Evolutionary conservation across 2,113 vertebrate species (phyloP).

Genomic region (Corythaeola cristata): DNA sequence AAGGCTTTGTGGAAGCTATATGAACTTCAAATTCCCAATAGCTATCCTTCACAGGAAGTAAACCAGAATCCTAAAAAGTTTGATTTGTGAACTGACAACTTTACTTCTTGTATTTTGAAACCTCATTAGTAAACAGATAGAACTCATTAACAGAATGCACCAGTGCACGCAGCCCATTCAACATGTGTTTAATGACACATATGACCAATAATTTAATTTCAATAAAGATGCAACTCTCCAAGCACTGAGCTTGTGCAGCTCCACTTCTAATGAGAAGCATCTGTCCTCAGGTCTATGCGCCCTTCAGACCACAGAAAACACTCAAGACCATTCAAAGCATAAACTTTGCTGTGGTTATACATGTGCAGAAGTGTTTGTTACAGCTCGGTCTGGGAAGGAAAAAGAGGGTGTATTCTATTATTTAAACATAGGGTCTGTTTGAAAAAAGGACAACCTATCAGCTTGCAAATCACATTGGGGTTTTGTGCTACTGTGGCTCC

Average conservation of each 20-base stretch:
- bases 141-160: neutral
- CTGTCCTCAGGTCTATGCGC: neutral
- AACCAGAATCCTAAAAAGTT: neutral
- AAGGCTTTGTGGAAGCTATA: neutral
- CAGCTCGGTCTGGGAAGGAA: neutral
- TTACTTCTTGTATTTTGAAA: neutral
- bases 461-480: neutral
- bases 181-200: neutral
- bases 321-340: neutral
- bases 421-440: neutral
- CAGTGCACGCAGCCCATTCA: neutral
- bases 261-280: neutral
- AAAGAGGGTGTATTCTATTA: neutral
- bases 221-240: neutral
- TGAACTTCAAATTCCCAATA: neutral
- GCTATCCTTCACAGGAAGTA: neutral
- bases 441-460: neutral
- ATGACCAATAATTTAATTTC: neutral
- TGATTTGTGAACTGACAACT: neutral
- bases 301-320: neutral
- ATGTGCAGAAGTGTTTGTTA: neutral
- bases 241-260: neutral
- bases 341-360: neutral
- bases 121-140: neutral
- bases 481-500: neutral